These are phyloP conservation scores for Seira sanloemensis DNA, from an alignment of 2,888 invertebrate genomes.

Conservation along the genomic window DNA sequence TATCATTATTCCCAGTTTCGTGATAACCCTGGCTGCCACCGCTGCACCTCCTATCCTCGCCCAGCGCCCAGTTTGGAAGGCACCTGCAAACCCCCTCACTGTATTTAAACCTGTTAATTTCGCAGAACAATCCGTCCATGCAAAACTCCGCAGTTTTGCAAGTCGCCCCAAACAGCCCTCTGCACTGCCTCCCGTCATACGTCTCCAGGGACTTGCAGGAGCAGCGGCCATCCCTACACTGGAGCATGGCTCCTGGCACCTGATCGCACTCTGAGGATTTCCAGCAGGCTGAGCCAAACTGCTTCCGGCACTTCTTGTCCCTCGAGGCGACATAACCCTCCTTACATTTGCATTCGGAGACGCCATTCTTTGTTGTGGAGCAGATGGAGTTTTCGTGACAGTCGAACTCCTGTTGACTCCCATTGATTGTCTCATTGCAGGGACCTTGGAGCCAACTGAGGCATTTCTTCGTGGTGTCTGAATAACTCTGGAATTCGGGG, in stretches of 20 bases:
- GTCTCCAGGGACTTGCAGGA: conserved; percentile 29
- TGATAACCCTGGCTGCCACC: too few relatives aligned
- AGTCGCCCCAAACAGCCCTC: conserved; percentile 29
- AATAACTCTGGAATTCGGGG: conserved; percentile 25
- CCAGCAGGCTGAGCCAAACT: conserved; percentile 25
- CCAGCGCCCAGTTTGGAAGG: too few relatives aligned
- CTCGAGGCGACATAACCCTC: conserved; percentile 30
- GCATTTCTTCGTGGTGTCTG: not conserved
- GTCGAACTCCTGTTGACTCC: not conserved
- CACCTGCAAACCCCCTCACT: too few relatives aligned
- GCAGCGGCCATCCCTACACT: conserved; percentile 36
- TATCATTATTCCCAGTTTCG: too few relatives aligned
- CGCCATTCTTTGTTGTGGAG: not conserved
- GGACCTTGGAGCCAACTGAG: conserved; percentile 34
- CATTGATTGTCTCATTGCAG: not conserved
- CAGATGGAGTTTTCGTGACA: conserved; percentile 32
- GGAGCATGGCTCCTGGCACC: not conserved
- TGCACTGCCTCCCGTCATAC: conserved; percentile 35
- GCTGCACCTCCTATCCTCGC: too few relatives aligned
- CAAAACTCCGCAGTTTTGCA: too few relatives aligned
- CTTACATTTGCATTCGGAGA: conserved; percentile 34
- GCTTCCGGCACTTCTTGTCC: conserved; percentile 1
- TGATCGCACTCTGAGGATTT: not conserved
- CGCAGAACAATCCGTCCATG: too few relatives aligned
- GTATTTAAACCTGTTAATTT: too few relatives aligned